Evolutionary conservation across 2,113 vertebrate genomes (phyloP).

Genomic region (Heliornis fulica): DNA sequence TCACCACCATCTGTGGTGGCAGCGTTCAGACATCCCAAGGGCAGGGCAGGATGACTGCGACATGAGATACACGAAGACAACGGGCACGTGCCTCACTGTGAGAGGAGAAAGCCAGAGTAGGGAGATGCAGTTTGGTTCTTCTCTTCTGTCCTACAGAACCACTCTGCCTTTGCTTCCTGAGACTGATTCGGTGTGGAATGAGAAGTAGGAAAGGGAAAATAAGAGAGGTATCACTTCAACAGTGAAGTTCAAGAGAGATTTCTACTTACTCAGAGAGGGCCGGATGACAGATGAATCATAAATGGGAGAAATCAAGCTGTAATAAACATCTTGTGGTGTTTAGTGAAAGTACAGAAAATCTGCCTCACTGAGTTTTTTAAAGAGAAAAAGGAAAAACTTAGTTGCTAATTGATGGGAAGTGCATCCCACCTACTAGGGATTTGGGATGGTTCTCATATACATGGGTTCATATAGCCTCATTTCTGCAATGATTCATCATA

Average conservation of each 20-base stretch:
- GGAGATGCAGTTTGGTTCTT: background rate
- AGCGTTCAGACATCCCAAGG: background rate
- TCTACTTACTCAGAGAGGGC: background rate
- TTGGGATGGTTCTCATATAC: background rate
- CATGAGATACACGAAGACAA: background rate
- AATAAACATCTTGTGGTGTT: background rate
- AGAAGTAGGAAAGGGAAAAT: background rate
- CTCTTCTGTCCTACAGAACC: background rate
- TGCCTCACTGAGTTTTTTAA: background rate
- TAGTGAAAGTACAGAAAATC: background rate
- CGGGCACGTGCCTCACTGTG: accelerated
- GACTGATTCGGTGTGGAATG: background rate
- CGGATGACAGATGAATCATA: background rate
- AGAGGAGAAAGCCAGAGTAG: background rate
- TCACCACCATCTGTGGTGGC: background rate
- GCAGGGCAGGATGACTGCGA: background rate
- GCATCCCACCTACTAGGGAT: background rate
- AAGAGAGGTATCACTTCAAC: background rate
- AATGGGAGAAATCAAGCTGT: background rate
- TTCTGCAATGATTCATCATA: background rate
- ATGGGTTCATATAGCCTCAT: background rate
- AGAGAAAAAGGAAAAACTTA: background rate
- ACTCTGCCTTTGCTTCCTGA: background rate
- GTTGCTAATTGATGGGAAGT: background rate
- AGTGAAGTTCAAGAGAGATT: background rate